phyloP scores from a whole-genome alignment of 1,140 invertebrate species.

The Cydia splendana region DNA sequence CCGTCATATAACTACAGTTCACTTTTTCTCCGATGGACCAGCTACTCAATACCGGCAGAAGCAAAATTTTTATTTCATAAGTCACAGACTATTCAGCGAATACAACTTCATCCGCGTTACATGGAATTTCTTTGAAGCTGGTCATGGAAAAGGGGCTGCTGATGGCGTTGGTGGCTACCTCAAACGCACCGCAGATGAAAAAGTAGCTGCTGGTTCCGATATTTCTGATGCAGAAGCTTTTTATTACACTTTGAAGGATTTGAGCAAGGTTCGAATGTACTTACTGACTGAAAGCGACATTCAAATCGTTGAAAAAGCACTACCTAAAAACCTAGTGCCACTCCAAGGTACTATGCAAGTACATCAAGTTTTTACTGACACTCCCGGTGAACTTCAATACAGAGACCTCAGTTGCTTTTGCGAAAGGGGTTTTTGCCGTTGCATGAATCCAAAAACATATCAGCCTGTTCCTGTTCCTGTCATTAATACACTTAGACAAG shows the following conservation, averaged over 20 bases:
- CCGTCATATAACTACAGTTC: no score
- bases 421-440: slow-evolving; percentile 17
- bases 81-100: no score
- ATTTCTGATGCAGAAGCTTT: neutral
- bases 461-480: slow-evolving; percentile 13
- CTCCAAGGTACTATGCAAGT: slow-evolving; percentile 32
- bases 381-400: slow-evolving; percentile 5
- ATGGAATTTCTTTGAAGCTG: no score
- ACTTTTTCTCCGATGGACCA: no score
- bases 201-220: no score
- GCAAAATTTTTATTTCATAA: no score
- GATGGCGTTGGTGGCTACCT: no score
- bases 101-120: no score
- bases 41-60: no score
- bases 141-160: no score
- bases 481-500: no score
- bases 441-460: slow-evolving; percentile 15
- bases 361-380: slow-evolving; percentile 26
- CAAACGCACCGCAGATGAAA: no score
- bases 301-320: neutral
- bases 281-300: slow-evolving; percentile 25
- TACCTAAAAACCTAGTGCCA: slow-evolving; percentile 11
- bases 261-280: slow-evolving; percentile 22
- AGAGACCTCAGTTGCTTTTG: slow-evolving; percentile 23
- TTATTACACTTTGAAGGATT: slow-evolving; percentile 21